A percentile compares a stretch with the other conserved stretches of the same genome.
phyloP scores from a whole-genome alignment of 1,140 invertebrate species.

The Sitophilus oryzae region DNA sequence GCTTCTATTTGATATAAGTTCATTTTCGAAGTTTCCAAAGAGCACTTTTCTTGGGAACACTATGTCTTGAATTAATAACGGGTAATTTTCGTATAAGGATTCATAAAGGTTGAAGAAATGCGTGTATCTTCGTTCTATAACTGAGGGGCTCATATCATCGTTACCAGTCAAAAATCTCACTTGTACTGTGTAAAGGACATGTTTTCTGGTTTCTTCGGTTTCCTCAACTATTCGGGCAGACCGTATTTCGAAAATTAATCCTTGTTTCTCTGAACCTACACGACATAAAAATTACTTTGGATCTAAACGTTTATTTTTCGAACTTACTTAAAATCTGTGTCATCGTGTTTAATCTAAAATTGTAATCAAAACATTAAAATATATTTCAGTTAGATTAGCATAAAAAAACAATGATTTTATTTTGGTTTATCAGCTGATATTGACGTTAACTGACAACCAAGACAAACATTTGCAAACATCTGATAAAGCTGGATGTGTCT shows the following conservation, averaged over 20 bases:
- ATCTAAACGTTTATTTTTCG: not conserved
- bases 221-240: constrained; percentile 46
- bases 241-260: constrained; percentile 46
- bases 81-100: constrained; percentile 55
- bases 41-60: constrained; percentile 69
- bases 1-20: constrained; percentile 63
- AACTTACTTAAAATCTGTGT: constrained; percentile 30
- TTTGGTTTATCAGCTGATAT: too few relatives aligned
- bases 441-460: too few relatives aligned
- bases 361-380: too few relatives aligned
- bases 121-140: constrained; percentile 67
- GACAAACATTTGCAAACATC: too few relatives aligned
- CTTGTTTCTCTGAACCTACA: constrained; percentile 29
- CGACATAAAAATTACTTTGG: not conserved
- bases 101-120: constrained; percentile 67
- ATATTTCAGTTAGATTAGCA: too few relatives aligned
- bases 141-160: constrained; percentile 54
- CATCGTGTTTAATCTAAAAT: too few relatives aligned
- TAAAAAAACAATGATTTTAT: too few relatives aligned
- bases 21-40: constrained; percentile 68
- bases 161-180: constrained; percentile 49
- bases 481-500: too few relatives aligned
- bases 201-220: constrained; percentile 52
- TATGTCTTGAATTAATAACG: constrained; percentile 51
- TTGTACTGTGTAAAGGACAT: constrained; percentile 58